Percentiles rank a stretch among this genome's conserved stretches.
These are phyloP conservation scores for Coelinius sp. DNA, from an alignment of 2,888 invertebrate genomes.

Conservation along the genomic window DNA sequence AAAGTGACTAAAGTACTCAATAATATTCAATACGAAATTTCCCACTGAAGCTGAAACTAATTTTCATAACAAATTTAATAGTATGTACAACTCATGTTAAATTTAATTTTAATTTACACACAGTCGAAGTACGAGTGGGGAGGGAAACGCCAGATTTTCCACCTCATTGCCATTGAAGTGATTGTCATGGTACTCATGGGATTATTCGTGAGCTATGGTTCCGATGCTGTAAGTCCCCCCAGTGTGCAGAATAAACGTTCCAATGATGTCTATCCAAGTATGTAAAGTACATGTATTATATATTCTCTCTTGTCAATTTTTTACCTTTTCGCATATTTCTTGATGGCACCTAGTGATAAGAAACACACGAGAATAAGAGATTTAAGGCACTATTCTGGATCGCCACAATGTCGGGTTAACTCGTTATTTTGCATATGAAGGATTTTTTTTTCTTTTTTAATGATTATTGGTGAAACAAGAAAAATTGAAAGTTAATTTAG, in stretches of 20 bases:
- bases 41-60: background rate
- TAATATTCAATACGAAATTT: background rate
- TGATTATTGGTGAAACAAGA: too few relatives aligned
- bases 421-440: too few relatives aligned
- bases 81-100: conserved; percentile 5
- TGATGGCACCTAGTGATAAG: background rate
- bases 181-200: conserved; percentile 72
- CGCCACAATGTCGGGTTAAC: too few relatives aligned
- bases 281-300: conserved; percentile 1
- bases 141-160: conserved; percentile 64
- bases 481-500: background rate
- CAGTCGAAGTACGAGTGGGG: conserved; percentile 26
- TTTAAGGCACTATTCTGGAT: background rate
- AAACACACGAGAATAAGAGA: background rate
- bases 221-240: conserved; percentile 50
- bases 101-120: conserved; percentile 8
- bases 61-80: conserved; percentile 4
- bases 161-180: conserved; percentile 72
- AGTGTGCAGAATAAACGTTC: background rate
- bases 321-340: background rate
- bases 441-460: too few relatives aligned
- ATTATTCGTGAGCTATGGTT: conserved; percentile 72
- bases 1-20: background rate
- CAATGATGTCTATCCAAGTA: conserved; percentile 33
- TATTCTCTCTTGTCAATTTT: background rate